Base-by-base conservation (phyloP, 1,140 invertebrate genomes). In the Drosophila lowei region DNA sequence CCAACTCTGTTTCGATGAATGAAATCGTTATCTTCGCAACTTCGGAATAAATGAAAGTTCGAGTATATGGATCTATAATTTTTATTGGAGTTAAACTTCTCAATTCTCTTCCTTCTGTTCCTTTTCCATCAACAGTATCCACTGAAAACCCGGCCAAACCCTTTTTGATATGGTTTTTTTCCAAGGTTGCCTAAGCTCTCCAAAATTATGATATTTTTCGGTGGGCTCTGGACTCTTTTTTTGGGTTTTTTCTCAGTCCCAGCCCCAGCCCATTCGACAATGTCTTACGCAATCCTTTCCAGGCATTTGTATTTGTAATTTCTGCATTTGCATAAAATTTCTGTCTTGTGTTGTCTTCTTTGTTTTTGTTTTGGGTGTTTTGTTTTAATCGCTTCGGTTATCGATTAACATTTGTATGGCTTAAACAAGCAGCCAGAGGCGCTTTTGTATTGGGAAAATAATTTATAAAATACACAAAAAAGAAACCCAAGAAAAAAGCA, bases 401-500 rank as follows among this genome's bases (percentile, higher is more conserved):
- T 72, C 70, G 68, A 72, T 72, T 72, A 63, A 72, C 68, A 72
- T 72, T 72, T 72, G 28, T 55, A 41, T 62, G 46, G 67, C 57
- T 43, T 44, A 6, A 53, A 30, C 48, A 25, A 42, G 41, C 41
- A 55, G 28, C 46, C 46, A n/a, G 53, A 52, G 23, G 9, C 30
- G n/a, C 34, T 38, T 49, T 58, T 42, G 49, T 50, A 41, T 68
- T 79, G 50, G 21, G 50, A 47, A 34, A 64, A 71, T 74, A 75
- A 67, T 75, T 79, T 79, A 60, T 72, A 67, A 79, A 80, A 59
- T 52, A 63, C 57, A 77, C 52, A 74, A 70, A 58, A 72, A 57
- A 72, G 68, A 41, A 60, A 70, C 63, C 65, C 58, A 55, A 62
- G 47, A 73, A 65, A 62, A 84, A 83, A 73, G 23, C 61, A 79